Percentiles rank a stretch among this genome's conserved stretches.
These are phyloP conservation scores for Cephalopterus ornatus DNA, from an alignment of 2,113 vertebrate species.

Conservation along the genomic window DNA sequence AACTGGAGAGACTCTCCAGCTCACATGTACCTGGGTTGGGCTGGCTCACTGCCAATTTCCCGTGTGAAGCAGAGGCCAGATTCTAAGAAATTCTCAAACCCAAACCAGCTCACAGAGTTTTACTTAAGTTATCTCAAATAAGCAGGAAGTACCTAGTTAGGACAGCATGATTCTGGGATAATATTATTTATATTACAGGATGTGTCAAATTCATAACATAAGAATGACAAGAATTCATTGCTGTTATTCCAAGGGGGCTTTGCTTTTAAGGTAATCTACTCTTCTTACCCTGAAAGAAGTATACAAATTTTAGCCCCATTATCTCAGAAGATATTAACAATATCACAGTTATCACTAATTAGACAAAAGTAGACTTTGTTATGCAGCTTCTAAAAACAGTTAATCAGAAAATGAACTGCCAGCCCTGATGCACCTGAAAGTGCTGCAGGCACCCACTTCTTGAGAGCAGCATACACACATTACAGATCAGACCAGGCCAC, in stretches of 20 bases:
- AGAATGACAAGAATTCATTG: neutral
- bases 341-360: neutral
- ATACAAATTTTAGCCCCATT: neutral
- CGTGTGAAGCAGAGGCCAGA: neutral
- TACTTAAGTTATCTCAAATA: neutral
- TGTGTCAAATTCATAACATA: neutral
- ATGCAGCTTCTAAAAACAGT: neutral
- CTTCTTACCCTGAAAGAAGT: neutral
- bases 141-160: neutral
- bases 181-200: neutral
- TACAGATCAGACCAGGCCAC: conserved; percentile 24
- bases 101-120: neutral
- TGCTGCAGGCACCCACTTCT: neutral
- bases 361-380: neutral
- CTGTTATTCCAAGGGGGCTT: neutral
- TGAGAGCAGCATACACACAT: neutral
- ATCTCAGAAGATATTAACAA: neutral
- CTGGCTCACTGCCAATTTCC: neutral
- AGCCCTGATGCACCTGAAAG: neutral
- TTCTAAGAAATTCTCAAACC: neutral
- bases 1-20: neutral
- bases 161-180: neutral
- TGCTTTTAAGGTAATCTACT: neutral
- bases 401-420: neutral
- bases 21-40: neutral